Evolutionary conservation across 2,113 vertebrate species (phyloP).

Genomic region (Anolis sagrei): DNA sequence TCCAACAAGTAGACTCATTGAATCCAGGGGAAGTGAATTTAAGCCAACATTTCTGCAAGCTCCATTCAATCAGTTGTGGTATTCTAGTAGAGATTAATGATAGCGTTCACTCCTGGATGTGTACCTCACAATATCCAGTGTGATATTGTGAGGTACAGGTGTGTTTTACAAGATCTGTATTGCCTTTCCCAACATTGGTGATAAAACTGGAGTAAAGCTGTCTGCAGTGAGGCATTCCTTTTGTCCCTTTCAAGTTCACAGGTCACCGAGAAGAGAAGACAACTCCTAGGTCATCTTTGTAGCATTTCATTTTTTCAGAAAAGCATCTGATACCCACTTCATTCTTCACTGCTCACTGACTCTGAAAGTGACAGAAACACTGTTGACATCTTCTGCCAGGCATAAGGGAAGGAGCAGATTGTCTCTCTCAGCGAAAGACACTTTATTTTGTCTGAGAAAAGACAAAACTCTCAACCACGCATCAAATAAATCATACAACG

Average conservation of each 20-base stretch:
- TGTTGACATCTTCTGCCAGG: conserved; percentile 69
- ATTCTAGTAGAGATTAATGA: too few species aligned
- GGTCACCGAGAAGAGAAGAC: neutral
- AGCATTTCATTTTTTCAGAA: conserved; percentile 27
- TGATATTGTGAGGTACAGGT: too few species aligned
- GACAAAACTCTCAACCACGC: conserved; percentile 59
- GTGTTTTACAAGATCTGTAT: too few species aligned
- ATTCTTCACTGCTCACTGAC: conserved; percentile 54
- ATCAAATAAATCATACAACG: conserved; percentile 72
- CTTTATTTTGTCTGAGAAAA: conserved; percentile 65
- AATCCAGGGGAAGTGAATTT: too few species aligned
- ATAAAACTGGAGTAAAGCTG: neutral
- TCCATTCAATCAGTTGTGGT: too few species aligned
- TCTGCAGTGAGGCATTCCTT: neutral
- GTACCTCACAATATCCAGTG: too few species aligned
- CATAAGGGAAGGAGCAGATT: conserved; percentile 47
- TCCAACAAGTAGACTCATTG: too few species aligned
- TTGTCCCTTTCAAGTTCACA: conserved; percentile 25
- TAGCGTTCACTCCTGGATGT: too few species aligned
- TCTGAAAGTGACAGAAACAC: conserved; percentile 60
- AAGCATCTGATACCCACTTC: conserved; percentile 57
- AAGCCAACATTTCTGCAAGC: too few species aligned
- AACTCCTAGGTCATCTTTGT: neutral
- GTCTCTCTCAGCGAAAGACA: conserved; percentile 60
- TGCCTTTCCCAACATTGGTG: neutral